Conservation (phyloP, 2,797 vertebrate genomes). For the Saxicola maurus region DNA sequence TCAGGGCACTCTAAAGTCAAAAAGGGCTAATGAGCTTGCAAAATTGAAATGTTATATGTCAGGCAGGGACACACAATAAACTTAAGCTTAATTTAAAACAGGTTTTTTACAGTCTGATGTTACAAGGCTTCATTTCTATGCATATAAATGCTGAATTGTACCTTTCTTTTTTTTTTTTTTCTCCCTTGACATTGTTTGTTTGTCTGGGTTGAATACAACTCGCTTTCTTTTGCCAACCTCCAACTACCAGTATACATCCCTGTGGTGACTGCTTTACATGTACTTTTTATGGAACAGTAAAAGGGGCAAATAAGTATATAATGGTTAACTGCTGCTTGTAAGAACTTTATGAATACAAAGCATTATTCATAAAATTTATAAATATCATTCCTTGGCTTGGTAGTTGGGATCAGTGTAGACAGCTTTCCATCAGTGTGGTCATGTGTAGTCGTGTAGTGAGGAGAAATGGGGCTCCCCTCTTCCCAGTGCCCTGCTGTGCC, state of each 20-base stretch:
- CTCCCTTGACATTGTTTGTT: neutral
- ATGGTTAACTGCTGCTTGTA: conserved; percentile 23
- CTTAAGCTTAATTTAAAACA: conserved; percentile 19
- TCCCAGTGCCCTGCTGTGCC: neutral
- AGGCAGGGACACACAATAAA: neutral
- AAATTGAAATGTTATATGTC: neutral
- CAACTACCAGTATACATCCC: neutral
- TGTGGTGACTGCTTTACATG: neutral
- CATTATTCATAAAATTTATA: conserved; percentile 22
- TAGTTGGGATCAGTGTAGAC: neutral
- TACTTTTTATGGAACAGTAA: conserved; percentile 30
- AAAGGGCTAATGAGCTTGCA: neutral
- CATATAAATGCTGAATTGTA: neutral
- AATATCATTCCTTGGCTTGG: neutral
- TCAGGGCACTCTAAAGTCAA: neutral
- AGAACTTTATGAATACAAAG: conserved; percentile 9
- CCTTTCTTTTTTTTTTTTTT: neutral
- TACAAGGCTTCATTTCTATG: neutral
- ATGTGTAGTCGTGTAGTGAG: neutral
- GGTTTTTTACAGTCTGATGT: neutral
- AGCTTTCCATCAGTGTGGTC: neutral
- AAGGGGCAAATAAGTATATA: conserved; percentile 12
- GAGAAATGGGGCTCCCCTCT: neutral
- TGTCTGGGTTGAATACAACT: neutral
- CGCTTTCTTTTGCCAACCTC: neutral